Evolutionary conservation across 2,113 vertebrate species (phyloP), one percentile per base, ranked within the genome.

Genomic region (Oenanthe oenanthe): DNA sequence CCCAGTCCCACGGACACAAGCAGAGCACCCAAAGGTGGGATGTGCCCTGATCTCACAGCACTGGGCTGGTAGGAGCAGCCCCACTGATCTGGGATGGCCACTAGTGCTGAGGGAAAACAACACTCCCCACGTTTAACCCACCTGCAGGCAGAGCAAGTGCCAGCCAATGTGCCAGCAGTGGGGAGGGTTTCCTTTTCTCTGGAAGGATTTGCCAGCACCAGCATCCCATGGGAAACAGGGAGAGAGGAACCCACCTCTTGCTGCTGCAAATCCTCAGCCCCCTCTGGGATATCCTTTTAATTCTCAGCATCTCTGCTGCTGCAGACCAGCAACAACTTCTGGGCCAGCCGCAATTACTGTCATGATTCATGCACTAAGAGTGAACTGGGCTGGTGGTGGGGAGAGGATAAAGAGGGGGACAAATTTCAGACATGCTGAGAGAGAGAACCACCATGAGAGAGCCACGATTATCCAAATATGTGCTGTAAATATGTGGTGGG

Each of bases 1-100:
- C 97, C 97, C 83, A 91, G 85, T 96, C 85, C 94, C 92, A 73
- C 4, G 16, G 97, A 93, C 95, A 97, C 96, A 96, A 80, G 0
- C 6, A 13, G 68, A 84, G 86, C 0, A 9, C 31, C 94, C 84
- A 56, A 88, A 86, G 72, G 83, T 18, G 43, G 78, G 53, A 89
- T 1, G 4, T 88, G 80, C 77, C 87, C 75, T 67, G 87, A 88
- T 94, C 95, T 89, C 79, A 81, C 87, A 89, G 86, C 63, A 42
- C 71, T 20, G 29, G 7, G 25, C 22, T 29, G 92, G 96, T 25
- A 87, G 73, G n/a, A 96, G 93, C 92, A 47, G 54, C 50, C 50
- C 47, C 25, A 13, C 81, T 92, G 13, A 61, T 68, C 79, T 71
- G 93, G 95, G 93, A 89, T 85, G 79, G 62, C 42, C 79, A 86